Base-by-base conservation (phyloP, 2,113 vertebrate genomes). In the Chrysemys picta region DNA sequence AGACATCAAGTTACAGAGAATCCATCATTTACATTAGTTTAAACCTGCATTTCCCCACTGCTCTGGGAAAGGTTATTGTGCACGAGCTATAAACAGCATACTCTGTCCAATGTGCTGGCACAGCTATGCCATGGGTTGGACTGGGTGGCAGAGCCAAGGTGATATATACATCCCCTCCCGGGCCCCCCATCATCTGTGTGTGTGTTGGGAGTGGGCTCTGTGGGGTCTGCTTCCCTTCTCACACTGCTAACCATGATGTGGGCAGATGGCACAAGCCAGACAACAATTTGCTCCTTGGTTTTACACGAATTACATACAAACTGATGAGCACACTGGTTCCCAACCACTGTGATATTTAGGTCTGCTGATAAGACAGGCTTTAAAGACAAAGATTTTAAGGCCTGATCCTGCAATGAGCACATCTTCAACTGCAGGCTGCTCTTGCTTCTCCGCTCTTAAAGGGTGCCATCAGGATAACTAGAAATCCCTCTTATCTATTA, bases 131-230 rank as follows among this genome's bases (percentile, higher is more conserved):
- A 27, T 47, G 4, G 24, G 13, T 16, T 78, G 42, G 42, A 47
- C 75, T 29, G 25, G 42, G 24, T 47, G 13, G 11, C 45, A 16
- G 12, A 78, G 25, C 38, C 25, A 27, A 78, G 11, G 12, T 14
- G 22, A 45, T 47, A 45, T 24, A 45, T 38, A 25, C 24, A 25
- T 45, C 25, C 75, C 24, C 11, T 27, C 22, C 42, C 6, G 22
- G 13, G 22, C 2, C 22, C 25, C n/a, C 12, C 6, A n/a, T 5
- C 10, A 65, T 1, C 0, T 57, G 24, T 56, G 4, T 81, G 25
- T 53, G 50, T 56, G 35, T 11, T 29, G 3, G 38, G 50, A 85
- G 50, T 38, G 2, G 25, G 49, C 12, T 10, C 5, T 72, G 35
- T 38, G 65, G 9, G 22, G n/a, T 35, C 65, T 72, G 65, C 65